Evolutionary conservation across 2,113 vertebrate genomes (phyloP), one percentile per base, ranked within the genome.

Genomic region (Colistium nudipinnis): DNA sequence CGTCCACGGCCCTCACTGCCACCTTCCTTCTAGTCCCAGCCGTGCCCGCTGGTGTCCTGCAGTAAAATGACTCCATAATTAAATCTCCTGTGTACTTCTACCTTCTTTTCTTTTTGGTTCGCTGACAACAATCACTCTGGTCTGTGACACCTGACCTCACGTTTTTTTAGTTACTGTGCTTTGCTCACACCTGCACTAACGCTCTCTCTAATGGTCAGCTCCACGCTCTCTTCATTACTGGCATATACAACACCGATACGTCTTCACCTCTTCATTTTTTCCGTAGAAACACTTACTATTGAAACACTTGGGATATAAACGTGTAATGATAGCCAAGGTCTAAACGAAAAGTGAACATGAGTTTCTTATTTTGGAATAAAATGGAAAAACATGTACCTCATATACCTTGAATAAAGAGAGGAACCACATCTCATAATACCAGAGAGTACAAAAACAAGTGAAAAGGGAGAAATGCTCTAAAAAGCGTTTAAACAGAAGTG

Each of bases 51-150:
- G n/a, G 44, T 43, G 49, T 69, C 60, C 61, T 59, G 53, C 66
- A 41, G 36, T 51, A 61, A 67, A 80, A 76, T 53, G 48, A 28
- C 44, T 57, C 36, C 49, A 35, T 73, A 74, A 82, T 78, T 75
- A 51, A 79, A 75, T 72, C 39, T 62, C 54, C 25, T 1, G 27
- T 67, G 66, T 64, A 74, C 59, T 45, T 57, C 48, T 56, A 20
- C 45, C 61, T 47, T 35, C 52, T 35, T 33, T 16, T 30, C 20
- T 20, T 31, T 66, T 35, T 36, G 45, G 30, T 69, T 36, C 24
- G 54, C 41, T 62, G 63, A 82, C 70, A 62, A 76, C 81, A 84
- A 78, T 79, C 56, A 43, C 64, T 55, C 77, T 55, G 59, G 72
- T 38, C n/a, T n/a, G n/a, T 57, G 33, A 48, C 22, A 49, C 30